These are phyloP conservation scores for Leuciscus idus DNA, from an alignment of 2,113 vertebrate genomes.

Conservation along the genomic window DNA sequence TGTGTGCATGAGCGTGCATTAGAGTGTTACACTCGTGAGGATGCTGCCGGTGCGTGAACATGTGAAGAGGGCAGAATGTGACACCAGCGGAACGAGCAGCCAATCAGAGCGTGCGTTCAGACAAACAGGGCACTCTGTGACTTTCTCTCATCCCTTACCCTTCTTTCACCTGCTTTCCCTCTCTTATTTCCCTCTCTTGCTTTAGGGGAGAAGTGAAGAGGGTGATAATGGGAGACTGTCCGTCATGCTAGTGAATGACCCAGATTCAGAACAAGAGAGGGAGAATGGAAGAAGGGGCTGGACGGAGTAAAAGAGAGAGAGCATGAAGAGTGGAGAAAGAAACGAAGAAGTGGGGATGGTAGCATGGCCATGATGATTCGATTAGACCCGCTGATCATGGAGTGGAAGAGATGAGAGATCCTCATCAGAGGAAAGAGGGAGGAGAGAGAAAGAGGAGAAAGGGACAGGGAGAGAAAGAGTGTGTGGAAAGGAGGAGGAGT, in stretches of 20 bases:
- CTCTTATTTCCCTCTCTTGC: conserved; percentile 9
- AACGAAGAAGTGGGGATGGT: not conserved
- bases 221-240: conserved; percentile 49
- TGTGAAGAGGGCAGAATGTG: conserved; percentile 52
- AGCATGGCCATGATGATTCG: conserved; percentile 4
- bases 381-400: not conserved
- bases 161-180: not conserved
- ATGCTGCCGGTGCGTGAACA: conserved; percentile 42
- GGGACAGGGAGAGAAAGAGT: not conserved
- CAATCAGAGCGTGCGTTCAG: conserved; percentile 48
- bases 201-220: not conserved
- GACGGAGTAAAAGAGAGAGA: conserved; percentile 7
- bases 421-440: conserved; percentile 9
- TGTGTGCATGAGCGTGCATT: conserved; percentile 22
- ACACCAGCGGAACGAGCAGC: conserved; percentile 41
- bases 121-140: not conserved
- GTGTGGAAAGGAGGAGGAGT: conserved; percentile 22
- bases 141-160: not conserved
- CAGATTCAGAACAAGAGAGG: conserved; percentile 40
- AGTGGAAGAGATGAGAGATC: conserved; percentile 24
- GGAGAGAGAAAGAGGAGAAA: conserved; percentile 10
- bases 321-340: not conserved
- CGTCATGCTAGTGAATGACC: conserved; percentile 44
- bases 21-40: conserved; percentile 14
- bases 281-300: conserved; percentile 2